These are phyloP conservation scores for Drosophila suzukii DNA, from an alignment of 1,140 invertebrate genomes.

Conservation along the genomic window DNA sequence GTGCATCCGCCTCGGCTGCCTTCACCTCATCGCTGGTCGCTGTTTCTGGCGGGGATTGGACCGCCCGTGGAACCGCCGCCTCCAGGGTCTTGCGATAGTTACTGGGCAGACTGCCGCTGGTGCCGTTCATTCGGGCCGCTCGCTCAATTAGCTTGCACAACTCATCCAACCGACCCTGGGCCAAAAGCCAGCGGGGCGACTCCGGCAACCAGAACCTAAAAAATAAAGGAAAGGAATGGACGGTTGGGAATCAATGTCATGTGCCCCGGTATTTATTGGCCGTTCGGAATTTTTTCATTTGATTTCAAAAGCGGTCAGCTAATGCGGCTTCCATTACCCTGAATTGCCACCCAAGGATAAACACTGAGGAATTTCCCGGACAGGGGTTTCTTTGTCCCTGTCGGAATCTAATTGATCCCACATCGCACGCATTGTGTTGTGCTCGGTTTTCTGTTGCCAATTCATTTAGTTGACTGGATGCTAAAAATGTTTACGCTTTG, in stretches of 20 bases:
- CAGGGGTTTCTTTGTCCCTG: slow-evolving; percentile 59
- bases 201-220: slow-evolving; percentile 91
- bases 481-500: slow-evolving; percentile 53
- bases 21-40: slow-evolving; percentile 19
- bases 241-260: slow-evolving; percentile 42
- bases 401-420: slow-evolving; percentile 70
- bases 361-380: slow-evolving; percentile 58
- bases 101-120: slow-evolving; percentile 84
- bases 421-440: slow-evolving; percentile 47
- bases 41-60: slow-evolving; percentile 19
- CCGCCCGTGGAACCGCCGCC: slow-evolving; percentile 64
- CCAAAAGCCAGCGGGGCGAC: slow-evolving; percentile 93
- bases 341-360: slow-evolving; percentile 33
- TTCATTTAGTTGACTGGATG: slow-evolving; percentile 59
- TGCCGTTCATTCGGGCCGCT: slow-evolving; percentile 88
- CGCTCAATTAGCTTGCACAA: slow-evolving; percentile 88
- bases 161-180: slow-evolving; percentile 89
- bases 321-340: slow-evolving; percentile 42
- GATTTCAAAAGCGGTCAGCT: slow-evolving; percentile 49
- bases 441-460: slow-evolving; percentile 55
- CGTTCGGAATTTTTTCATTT: slow-evolving; percentile 74
- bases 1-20: neutral
- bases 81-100: slow-evolving; percentile 88
- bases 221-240: slow-evolving; percentile 18
- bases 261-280: slow-evolving; percentile 63